Conservation (phyloP, 1,140 invertebrate genomes). For the Magallana angulata region DNA sequence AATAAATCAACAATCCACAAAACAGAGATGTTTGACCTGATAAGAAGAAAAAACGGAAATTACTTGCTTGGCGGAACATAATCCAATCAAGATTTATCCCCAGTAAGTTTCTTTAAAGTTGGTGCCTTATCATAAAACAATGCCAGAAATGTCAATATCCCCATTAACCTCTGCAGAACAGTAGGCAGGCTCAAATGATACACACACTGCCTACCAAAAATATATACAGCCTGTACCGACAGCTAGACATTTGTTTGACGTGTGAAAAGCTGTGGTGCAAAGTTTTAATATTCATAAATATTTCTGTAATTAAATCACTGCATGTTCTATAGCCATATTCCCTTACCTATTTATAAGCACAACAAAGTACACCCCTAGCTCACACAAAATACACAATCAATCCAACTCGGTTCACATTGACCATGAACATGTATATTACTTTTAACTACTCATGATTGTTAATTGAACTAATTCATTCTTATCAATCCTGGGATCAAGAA, state of each 20-base stretch:
- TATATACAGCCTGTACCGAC: neutral
- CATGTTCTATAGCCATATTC: neutral
- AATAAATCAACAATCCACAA: neutral
- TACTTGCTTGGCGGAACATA: neutral
- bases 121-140: conserved; percentile 14
- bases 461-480: neutral
- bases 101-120: neutral
- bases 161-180: neutral
- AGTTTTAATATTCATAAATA: neutral
- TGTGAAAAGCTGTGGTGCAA: neutral
- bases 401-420: too few species aligned
- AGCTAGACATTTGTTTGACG: neutral
- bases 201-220: neutral
- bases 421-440: too few species aligned
- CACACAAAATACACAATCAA: too few species aligned
- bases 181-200: neutral
- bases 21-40: neutral
- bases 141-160: conserved; percentile 5
- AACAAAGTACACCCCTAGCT: too few species aligned
- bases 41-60: neutral
- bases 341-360: neutral
- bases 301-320: neutral
- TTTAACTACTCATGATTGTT: neutral
- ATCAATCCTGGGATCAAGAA: conserved; percentile 1
- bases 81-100: neutral